These are phyloP conservation scores for Cyprinodon brontotheroides DNA, from an alignment of 2,113 vertebrate species.

Conservation along the genomic window DNA sequence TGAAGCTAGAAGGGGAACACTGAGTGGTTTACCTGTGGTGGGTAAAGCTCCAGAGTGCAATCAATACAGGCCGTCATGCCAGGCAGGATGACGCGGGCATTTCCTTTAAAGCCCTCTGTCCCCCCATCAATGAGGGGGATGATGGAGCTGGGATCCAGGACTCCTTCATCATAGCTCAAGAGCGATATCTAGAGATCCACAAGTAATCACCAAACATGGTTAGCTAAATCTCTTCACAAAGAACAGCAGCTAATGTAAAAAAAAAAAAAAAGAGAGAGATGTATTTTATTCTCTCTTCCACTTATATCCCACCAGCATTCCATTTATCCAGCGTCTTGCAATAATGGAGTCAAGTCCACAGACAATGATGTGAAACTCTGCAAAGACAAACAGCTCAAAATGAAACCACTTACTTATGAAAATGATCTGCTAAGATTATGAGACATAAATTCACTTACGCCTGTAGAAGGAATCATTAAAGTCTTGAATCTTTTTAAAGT, in stretches of 20 bases:
- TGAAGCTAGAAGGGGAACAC: neutral
- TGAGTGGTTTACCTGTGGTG: slow-evolving; percentile 86
- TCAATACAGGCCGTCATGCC: slow-evolving; percentile 98
- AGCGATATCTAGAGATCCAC: slow-evolving; percentile 78
- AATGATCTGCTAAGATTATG: neutral
- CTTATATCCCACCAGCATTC: slow-evolving; percentile 86
- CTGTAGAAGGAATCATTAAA: slow-evolving; percentile 93
- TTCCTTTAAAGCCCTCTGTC: slow-evolving; percentile 98
- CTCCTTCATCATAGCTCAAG: slow-evolving; percentile 91
- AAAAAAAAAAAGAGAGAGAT: neutral
- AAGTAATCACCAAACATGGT: neutral
- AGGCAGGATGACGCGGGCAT: slow-evolving; percentile 94
- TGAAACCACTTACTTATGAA: neutral
- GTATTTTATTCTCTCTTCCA: neutral
- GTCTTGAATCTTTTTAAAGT: slow-evolving; percentile 98
- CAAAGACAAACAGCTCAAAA: neutral
- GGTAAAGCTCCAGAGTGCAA: slow-evolving; percentile 95
- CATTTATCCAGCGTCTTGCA: slow-evolving; percentile 95
- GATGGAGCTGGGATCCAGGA: slow-evolving; percentile 92
- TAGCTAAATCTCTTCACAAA: neutral
- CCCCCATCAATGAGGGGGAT: slow-evolving; percentile 96
- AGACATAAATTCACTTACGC: slow-evolving; percentile 80
- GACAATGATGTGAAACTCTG: slow-evolving; percentile 96
- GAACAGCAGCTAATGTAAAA: neutral
- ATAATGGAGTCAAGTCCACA: slow-evolving; percentile 95